These are phyloP conservation scores for Venusia cambrica DNA, from an alignment of 2,888 invertebrate genomes.

Conservation along the genomic window DNA sequence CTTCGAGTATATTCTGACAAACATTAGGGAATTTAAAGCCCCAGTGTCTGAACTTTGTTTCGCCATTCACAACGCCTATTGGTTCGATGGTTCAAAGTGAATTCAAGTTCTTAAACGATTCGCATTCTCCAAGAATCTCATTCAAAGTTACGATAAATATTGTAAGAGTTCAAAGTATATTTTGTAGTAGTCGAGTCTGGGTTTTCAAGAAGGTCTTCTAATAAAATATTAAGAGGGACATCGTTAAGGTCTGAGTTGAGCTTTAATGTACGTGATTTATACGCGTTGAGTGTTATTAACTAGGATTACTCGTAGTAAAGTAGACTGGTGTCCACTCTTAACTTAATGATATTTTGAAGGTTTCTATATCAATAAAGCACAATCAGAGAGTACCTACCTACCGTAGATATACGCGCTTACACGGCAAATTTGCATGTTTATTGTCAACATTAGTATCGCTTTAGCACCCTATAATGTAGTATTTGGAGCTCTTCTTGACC, in stretches of 20 bases:
- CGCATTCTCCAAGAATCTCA: constrained; percentile 9
- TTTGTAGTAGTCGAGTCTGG: constrained; percentile 9
- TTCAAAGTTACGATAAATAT: constrained; percentile 6
- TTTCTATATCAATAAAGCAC: constrained; percentile 12
- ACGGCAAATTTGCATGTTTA: constrained; percentile 14
- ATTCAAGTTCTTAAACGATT: constrained; percentile 48
- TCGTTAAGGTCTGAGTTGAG: constrained; percentile 24
- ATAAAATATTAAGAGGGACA: constrained; percentile 22
- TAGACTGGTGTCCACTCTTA: constrained; percentile 2
- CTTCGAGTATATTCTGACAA: constrained; percentile 75
- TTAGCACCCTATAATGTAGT: constrained; percentile 2
- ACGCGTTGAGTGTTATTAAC: constrained; percentile 16
- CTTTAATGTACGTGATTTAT: constrained; percentile 22
- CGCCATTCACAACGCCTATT: constrained; percentile 50
- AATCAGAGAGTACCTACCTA: constrained; percentile 11
- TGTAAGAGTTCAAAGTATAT: constrained; percentile 6
- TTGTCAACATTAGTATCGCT: constrained; percentile 5
- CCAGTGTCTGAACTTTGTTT: constrained; percentile 67
- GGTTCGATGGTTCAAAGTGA: constrained; percentile 48
- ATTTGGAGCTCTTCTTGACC: not conserved
- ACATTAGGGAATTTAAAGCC: constrained; percentile 73
- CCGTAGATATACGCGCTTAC: constrained; percentile 6
- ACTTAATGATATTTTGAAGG: constrained; percentile 3
- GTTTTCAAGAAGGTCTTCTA: constrained; percentile 16
- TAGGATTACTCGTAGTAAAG: constrained; percentile 16